Conservation (phyloP, 2,797 vertebrate species). For the Anableps anableps region DNA sequence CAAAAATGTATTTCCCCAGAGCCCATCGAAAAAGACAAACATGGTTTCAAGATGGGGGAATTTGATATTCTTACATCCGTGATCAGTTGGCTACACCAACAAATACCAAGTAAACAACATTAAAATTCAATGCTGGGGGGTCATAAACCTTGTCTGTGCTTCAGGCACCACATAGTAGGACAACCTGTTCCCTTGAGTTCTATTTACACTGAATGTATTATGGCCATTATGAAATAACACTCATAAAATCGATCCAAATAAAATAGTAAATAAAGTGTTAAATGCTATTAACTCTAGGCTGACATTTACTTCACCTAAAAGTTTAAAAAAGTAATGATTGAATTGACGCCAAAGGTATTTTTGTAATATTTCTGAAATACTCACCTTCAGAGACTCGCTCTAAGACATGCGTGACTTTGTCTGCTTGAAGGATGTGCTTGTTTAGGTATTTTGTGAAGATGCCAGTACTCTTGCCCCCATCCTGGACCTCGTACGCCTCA, state of each 20-base stretch:
- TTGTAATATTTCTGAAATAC: conserved; percentile 20
- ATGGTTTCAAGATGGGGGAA: conserved; percentile 19
- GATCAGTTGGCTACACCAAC: conserved; percentile 10
- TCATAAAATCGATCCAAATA: neutral
- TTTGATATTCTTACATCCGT: conserved; percentile 10
- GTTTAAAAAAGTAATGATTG: neutral
- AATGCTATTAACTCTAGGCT: neutral
- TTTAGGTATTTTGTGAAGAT: conserved; percentile 94
- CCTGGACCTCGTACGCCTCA: conserved; percentile 90
- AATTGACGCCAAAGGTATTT: neutral
- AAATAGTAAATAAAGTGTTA: neutral
- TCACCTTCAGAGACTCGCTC: conserved; percentile 91
- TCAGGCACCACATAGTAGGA: conserved; percentile 20
- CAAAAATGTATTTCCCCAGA: conserved; percentile 61
- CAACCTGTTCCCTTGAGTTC: conserved; percentile 24
- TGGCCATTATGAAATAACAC: neutral
- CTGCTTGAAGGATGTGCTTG: conserved; percentile 84
- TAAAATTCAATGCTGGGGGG: conserved; percentile 9
- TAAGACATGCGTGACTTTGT: conserved; percentile 89
- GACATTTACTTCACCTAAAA: neutral
- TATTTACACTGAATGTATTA: conserved; percentile 26
- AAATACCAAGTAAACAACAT: conserved; percentile 41
- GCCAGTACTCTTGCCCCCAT: conserved; percentile 89
- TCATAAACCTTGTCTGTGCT: conserved; percentile 38
- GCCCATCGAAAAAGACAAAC: conserved; percentile 61